These are phyloP conservation scores for Ptiloglossa arizonensis DNA, from an alignment of 1,140 invertebrate species.

Conservation along the genomic window DNA sequence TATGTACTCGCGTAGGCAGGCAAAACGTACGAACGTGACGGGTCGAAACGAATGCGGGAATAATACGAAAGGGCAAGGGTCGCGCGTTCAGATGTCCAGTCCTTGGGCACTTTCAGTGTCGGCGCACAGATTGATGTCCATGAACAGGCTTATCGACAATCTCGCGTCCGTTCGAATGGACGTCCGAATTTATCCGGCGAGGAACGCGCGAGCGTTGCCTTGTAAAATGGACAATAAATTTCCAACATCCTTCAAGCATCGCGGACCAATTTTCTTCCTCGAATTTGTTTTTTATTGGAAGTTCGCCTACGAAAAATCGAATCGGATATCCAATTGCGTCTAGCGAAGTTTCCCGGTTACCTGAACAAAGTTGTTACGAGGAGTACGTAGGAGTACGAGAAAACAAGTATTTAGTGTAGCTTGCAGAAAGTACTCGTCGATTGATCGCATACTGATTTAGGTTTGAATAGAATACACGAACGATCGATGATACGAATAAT, in stretches of 20 bases:
- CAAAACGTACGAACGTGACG: constrained; percentile 4
- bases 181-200: constrained; percentile 65
- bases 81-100: neutral
- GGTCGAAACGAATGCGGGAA: constrained; percentile 13
- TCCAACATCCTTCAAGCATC: constrained; percentile 8
- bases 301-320: constrained; percentile 2
- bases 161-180: constrained; percentile 62
- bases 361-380: constrained; percentile 25
- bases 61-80: constrained; percentile 32
- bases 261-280: neutral
- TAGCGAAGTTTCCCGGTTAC: constrained; percentile 24
- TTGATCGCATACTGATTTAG: constrained; percentile 7
- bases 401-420: constrained; percentile 1
- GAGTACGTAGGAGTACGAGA: neutral
- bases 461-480: neutral
- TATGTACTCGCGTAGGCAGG: no score
- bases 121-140: constrained; percentile 68
- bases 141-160: constrained; percentile 70
- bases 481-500: neutral
- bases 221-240: constrained; percentile 72
- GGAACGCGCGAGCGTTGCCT: constrained; percentile 21
- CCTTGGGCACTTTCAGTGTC: neutral
- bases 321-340: constrained; percentile 5
- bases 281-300: neutral
- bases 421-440: neutral